Evolutionary conservation across 2,797 vertebrate genomes (phyloP).

Genomic region (Babyrousa celebensis): DNA sequence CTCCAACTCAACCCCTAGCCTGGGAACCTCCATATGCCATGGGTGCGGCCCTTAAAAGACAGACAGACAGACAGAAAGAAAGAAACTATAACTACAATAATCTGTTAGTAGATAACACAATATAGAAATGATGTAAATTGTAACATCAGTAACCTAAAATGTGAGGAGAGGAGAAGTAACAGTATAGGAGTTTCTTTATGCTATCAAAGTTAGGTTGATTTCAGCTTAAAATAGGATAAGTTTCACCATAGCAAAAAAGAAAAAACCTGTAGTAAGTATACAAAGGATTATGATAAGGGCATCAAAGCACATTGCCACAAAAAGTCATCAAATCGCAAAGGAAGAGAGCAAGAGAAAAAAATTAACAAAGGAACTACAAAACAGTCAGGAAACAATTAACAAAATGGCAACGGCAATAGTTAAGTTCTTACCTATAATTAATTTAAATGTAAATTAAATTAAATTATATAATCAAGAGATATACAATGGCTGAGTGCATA

Average conservation of each 20-base stretch:
- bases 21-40: too few relatives aligned
- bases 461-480: neutral
- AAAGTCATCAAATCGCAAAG: neutral
- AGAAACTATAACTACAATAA: neutral
- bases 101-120: neutral
- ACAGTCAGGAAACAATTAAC: neutral
- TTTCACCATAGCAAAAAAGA: neutral
- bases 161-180: neutral
- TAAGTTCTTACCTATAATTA: neutral
- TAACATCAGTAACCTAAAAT: neutral
- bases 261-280: neutral
- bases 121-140: neutral
- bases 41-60: too few relatives aligned
- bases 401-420: neutral
- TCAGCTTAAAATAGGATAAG: neutral
- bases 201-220: neutral
- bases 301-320: neutral
- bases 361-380: neutral
- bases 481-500: neutral
- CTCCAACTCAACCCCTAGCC: too few relatives aligned
- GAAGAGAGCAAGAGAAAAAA: neutral
- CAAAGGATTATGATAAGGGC: neutral
- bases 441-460: neutral
- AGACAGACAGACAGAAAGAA: neutral
- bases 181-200: neutral